Conservation (phyloP, 2,888 invertebrate species). For the Pollenia labialis region DNA sequence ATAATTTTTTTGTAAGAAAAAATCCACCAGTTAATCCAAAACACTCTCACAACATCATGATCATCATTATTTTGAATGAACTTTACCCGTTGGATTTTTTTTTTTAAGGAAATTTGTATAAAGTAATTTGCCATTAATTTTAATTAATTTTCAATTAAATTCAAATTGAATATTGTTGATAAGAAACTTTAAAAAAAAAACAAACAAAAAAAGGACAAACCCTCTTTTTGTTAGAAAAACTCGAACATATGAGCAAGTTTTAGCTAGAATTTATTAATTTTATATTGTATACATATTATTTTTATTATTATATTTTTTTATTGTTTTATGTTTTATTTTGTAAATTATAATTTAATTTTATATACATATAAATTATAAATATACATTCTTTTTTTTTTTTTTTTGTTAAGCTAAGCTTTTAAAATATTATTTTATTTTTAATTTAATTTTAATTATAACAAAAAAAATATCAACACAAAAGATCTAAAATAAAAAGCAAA, state of each 20-base stretch:
- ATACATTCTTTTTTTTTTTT: conserved; percentile 22
- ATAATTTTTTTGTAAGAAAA: too few relatives aligned
- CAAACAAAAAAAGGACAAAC: conserved; percentile 33
- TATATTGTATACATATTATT: conserved; percentile 70
- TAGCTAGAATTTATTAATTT: conserved; percentile 77
- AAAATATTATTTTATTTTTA: conserved; percentile 74
- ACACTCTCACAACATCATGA: neutral
- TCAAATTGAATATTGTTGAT: conserved; percentile 67
- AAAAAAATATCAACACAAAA: conserved; percentile 26
- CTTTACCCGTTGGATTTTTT: conserved; percentile 18
- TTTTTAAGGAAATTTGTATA: conserved; percentile 65
- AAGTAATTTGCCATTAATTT: conserved; percentile 73
- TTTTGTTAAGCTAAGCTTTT: conserved; percentile 76
- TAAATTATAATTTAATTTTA: conserved; percentile 73
- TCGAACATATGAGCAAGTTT: conserved; percentile 57
- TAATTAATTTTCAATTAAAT: conserved; percentile 68
- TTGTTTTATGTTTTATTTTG: conserved; percentile 67
- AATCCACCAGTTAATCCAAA: neutral
- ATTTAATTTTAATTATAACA: conserved; percentile 71
- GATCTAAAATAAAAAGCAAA: neutral
- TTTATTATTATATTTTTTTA: conserved; percentile 58
- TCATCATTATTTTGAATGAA: conserved; percentile 8
- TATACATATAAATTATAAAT: conserved; percentile 54
- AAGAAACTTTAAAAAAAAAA: conserved; percentile 36
- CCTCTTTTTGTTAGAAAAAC: conserved; percentile 57